These are phyloP conservation scores for Phalacrocorax pelagicus DNA, from an alignment of 2,113 vertebrate species.

Conservation along the genomic window DNA sequence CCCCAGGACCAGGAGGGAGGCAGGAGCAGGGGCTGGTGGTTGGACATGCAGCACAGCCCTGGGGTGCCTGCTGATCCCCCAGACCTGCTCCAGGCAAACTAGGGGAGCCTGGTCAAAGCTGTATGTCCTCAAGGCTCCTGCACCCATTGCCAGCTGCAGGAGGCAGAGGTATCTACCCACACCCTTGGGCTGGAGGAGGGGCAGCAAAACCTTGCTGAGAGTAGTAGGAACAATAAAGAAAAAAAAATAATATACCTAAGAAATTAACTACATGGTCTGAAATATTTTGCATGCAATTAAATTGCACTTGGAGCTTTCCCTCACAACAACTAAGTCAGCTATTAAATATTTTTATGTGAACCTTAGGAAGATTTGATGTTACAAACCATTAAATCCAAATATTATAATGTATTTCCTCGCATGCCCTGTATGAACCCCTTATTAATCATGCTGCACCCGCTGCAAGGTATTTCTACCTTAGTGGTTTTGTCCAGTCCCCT, in stretches of 20 bases:
- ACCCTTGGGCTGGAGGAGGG: neutral
- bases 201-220: neutral
- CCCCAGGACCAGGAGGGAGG: neutral
- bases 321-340: neutral
- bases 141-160: neutral
- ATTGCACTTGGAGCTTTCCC: neutral
- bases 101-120: neutral
- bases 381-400: neutral
- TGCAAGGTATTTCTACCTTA: neutral
- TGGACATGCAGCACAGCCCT: neutral
- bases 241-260: neutral
- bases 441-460: neutral
- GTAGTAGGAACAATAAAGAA: neutral
- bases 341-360: neutral
- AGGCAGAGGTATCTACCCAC: neutral
- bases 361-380: neutral
- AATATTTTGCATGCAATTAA: conserved; percentile 12
- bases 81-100: fast-evolving
- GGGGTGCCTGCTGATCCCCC: neutral
- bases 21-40: neutral
- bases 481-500: neutral
- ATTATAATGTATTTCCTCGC: neutral
- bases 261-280: neutral
- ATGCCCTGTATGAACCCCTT: neutral
- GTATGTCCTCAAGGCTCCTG: fast-evolving